Evolutionary conservation across 2,888 invertebrate genomes (phyloP).

Genomic region (Acanthosepion esculentum): DNA sequence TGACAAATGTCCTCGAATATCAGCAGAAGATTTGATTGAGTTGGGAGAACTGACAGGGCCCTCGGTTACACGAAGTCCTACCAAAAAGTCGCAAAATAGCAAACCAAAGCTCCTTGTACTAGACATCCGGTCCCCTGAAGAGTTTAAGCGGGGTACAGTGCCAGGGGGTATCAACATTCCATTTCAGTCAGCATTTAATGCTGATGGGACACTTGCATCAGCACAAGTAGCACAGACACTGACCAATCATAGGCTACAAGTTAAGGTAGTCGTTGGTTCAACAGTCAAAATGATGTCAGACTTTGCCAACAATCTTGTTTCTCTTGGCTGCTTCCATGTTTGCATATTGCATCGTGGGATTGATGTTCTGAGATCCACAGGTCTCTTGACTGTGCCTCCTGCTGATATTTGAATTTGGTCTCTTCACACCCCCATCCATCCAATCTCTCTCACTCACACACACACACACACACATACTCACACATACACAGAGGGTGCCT

Average conservation of each 20-base stretch:
- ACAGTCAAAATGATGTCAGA: conserved; percentile 79
- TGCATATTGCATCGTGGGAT: conserved; percentile 92
- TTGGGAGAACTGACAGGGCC: conserved; percentile 78
- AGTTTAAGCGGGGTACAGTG: conserved; percentile 86
- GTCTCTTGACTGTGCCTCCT: conserved; percentile 76
- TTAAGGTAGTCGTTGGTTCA: conserved; percentile 85
- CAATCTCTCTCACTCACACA: too few species aligned
- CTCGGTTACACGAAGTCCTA: conserved; percentile 64
- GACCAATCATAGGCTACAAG: conserved; percentile 80
- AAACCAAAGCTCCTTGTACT: conserved; percentile 79
- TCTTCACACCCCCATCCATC: background rate
- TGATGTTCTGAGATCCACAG: conserved; percentile 80
- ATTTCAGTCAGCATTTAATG: conserved; percentile 83
- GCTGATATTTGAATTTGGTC: conserved; percentile 64
- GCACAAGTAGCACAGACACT: conserved; percentile 77
- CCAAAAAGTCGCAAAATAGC: conserved; percentile 67
- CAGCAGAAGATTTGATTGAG: conserved; percentile 87
- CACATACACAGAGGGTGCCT: background rate
- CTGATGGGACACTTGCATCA: conserved; percentile 83
- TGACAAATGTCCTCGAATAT: conserved; percentile 88
- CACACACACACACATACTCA: background rate
- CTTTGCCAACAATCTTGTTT: conserved; percentile 90
- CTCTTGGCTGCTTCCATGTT: conserved; percentile 85
- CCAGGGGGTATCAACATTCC: conserved; percentile 91
- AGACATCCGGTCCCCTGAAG: conserved; percentile 82